Base-by-base conservation (phyloP, 92 coral and sea anemone genomes). In the Parazoanthus swiftii region DNA sequence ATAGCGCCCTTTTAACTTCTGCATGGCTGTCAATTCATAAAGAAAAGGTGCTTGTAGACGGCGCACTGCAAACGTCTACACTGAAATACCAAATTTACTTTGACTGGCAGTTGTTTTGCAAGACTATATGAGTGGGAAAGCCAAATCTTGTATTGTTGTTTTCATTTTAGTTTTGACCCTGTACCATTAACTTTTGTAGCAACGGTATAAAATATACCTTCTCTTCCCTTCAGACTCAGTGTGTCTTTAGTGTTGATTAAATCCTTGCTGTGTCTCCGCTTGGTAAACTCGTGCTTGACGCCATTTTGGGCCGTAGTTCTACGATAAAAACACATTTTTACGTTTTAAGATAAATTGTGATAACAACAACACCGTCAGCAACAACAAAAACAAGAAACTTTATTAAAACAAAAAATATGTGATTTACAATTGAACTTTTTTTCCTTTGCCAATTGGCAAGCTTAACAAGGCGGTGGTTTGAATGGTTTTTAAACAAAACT, bases 141-240 rank as follows among this genome's bases (percentile, higher is more conserved):
- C 2, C 18, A 54, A 54, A 54, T 54, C 9, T 18, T 54, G 20
- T 51, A 81, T 48, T 48, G 39, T 26, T 54, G 11, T 29, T 29
- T 80, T 3, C 65, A 80, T 5, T 35, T 70, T 36, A 16, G 39
- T 68, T 39, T 48, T 8, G 8, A 48, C 8, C 59, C 59, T 54
- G 20, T 3, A 63, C 4, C 8, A 67, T 38, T 8, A 8, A 38
- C n/a, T 38, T n/a, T 46, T 88, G 37, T 65, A 9, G 29, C 36
- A 70, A 70, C 26, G 29, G 6, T 8, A 70, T n/a, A 3, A 70
- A 68, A 70, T 48, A 11, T 50, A 96, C 99, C 99, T 94, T 97
- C 99, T 88, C 99, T 94, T 79, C 93, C 92, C 88, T 95, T 97
- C 88, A 97, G 76, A 6, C 98, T 94, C 88, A 97, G 77, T 85